Conservation (phyloP, 2,888 invertebrate species). For the Cosmia trapezina region DNA sequence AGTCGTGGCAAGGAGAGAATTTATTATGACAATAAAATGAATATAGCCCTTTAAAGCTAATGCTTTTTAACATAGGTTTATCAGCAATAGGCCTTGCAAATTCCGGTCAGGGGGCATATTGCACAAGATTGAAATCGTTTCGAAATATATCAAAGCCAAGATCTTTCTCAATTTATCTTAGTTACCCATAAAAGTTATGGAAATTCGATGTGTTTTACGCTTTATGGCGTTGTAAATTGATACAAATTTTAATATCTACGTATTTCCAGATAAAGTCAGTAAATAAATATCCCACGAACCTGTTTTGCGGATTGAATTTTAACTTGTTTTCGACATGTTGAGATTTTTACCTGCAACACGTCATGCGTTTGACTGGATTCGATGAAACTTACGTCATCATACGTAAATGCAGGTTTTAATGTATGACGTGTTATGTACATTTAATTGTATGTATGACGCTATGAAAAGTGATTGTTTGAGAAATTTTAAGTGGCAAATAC, state of each 20-base stretch:
- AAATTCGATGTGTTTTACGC: conserved; percentile 43
- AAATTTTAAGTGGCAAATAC: not conserved
- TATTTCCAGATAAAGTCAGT: conserved; percentile 49
- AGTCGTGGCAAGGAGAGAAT: not conserved
- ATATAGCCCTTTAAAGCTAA: conserved; percentile 11
- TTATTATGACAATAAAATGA: conserved; percentile 26
- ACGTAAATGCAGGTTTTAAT: conserved; percentile 16
- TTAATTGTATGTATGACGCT: not conserved
- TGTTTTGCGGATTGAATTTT: conserved; percentile 47
- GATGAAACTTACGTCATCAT: conserved; percentile 42
- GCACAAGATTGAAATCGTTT: conserved; percentile 42
- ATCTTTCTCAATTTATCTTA: conserved; percentile 53
- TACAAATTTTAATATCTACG: conserved; percentile 53
- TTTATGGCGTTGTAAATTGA: conserved; percentile 57
- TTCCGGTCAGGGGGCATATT: conserved; percentile 43
- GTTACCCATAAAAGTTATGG: conserved; percentile 40
- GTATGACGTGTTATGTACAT: conserved; percentile 12
- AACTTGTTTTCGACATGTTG: conserved; percentile 50
- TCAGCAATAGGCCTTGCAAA: conserved; percentile 25
- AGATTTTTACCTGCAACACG: conserved; percentile 28
- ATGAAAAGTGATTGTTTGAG: not conserved
- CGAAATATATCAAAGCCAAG: conserved; percentile 44
- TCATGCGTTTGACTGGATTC: conserved; percentile 29
- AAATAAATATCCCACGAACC: conserved; percentile 54
- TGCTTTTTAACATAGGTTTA: conserved; percentile 17